These are phyloP conservation scores for Euleptes europaea DNA, from an alignment of 2,113 vertebrate species.

Conservation along the genomic window DNA sequence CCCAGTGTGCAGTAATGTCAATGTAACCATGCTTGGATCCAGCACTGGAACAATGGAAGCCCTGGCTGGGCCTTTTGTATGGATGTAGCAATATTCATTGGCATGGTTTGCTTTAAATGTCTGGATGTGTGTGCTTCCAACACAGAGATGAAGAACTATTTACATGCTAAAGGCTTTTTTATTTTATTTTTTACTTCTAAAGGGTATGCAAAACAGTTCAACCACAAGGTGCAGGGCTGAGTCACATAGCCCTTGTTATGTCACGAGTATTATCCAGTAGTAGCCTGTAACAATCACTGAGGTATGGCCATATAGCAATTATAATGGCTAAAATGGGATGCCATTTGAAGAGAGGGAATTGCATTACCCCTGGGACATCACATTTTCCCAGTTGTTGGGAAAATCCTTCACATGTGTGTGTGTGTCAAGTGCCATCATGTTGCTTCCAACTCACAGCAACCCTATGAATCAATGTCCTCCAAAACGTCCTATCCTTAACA, in stretches of 20 bases:
- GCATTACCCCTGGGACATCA: no score
- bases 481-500: no score
- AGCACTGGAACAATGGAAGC: neutral
- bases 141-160: no score
- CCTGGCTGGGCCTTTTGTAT: neutral
- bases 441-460: no score
- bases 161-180: no score
- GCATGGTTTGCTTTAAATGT: rapidly evolving
- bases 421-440: no score
- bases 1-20: no score
- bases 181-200: neutral
- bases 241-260: neutral
- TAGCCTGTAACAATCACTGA: neutral
- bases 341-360: neutral
- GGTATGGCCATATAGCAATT: neutral
- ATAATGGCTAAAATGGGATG: neutral
- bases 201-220: neutral
- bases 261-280: neutral
- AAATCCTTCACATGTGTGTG: neutral
- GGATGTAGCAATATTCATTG: no score
- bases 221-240: neutral
- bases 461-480: no score
- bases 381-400: neutral
- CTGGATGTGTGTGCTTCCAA: no score
- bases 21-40: no score